Conservation (phyloP, 2,113 vertebrate genomes). For the Pica pica region DNA sequence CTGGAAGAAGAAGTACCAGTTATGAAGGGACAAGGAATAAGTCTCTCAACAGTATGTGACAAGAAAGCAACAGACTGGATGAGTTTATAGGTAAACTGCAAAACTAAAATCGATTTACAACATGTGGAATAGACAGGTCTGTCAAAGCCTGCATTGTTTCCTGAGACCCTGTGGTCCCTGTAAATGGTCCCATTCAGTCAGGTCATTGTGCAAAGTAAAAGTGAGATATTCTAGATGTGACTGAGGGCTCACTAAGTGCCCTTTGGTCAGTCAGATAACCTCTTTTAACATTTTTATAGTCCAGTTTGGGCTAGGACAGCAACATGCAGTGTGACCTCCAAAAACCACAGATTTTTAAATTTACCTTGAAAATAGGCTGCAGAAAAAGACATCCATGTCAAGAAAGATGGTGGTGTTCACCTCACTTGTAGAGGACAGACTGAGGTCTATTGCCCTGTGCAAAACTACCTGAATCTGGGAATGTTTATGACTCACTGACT, state of each 20-base stretch:
- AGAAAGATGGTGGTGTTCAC: not conserved
- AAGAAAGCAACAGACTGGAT: not conserved
- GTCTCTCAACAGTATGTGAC: not conserved
- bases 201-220: not conserved
- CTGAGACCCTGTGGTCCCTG: not conserved
- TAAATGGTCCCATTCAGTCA: not conserved
- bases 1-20: not conserved
- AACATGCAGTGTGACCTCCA: not conserved
- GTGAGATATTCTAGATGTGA: not conserved
- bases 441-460: not conserved
- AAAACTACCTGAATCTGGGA: not conserved
- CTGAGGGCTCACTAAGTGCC: not conserved
- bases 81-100: not conserved
- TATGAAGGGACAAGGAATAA: not conserved
- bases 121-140: not conserved
- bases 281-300: not conserved
- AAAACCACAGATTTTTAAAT: not conserved
- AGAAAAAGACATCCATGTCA: not conserved
- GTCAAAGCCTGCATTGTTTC: not conserved
- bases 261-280: not conserved
- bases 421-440: not conserved
- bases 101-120: not conserved
- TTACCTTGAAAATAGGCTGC: not conserved
- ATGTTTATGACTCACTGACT: rapidly evolving
- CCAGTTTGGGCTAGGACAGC: not conserved